Evolutionary conservation across 2,797 vertebrate species (phyloP).

Genomic region (Nyctalus aviator): DNA sequence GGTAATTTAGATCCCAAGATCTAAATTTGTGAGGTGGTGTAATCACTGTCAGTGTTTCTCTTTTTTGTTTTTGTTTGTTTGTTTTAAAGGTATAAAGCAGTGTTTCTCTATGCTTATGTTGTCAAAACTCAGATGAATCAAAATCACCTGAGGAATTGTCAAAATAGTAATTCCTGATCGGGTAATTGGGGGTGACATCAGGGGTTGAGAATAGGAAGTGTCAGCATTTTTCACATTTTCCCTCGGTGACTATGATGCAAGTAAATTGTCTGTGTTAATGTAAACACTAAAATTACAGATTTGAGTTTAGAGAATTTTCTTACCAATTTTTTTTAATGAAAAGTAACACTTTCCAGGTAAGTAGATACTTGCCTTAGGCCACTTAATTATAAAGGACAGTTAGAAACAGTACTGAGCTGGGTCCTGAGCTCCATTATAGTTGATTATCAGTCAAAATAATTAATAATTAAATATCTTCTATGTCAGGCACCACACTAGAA

Average conservation of each 20-base stretch:
- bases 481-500: not conserved
- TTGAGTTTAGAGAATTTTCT: constrained; percentile 43
- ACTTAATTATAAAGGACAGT: constrained; percentile 11
- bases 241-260: not conserved
- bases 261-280: constrained; percentile 1
- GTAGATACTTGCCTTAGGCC: not conserved
- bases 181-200: not conserved
- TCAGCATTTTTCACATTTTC: constrained; percentile 32
- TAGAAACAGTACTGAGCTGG: not conserved
- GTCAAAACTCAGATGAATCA: constrained; percentile 41
- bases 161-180: constrained; percentile 23
- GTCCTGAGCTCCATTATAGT: constrained; percentile 15
- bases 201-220: not conserved
- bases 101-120: constrained; percentile 47
- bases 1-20: not conserved
- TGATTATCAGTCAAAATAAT: constrained; percentile 41
- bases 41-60: constrained; percentile 14
- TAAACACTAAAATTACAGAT: not conserved
- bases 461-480: not conserved
- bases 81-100: not conserved
- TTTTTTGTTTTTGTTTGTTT: not conserved
- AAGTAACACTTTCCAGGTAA: constrained; percentile 15
- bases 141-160: constrained; percentile 25
- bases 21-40: constrained; percentile 48
- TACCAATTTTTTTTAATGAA: constrained; percentile 17